These are phyloP conservation scores for Lithophane leautieri DNA, from an alignment of 2,888 invertebrate genomes.

Conservation along the genomic window DNA sequence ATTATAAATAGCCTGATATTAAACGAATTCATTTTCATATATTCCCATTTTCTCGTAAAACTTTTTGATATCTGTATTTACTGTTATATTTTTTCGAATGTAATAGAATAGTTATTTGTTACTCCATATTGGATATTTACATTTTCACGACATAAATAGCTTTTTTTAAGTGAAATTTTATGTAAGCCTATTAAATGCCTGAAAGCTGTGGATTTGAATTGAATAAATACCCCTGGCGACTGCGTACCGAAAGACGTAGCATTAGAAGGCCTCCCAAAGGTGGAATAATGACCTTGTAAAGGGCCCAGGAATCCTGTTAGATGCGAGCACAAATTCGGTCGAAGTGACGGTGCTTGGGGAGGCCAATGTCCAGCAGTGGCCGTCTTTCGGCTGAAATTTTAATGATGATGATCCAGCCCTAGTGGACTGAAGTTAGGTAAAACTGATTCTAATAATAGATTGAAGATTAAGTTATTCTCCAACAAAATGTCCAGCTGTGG, in stretches of 20 bases:
- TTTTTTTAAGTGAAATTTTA: not conserved
- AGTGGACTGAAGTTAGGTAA: not conserved
- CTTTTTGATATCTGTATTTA: constrained; percentile 5
- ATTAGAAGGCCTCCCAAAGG: not conserved
- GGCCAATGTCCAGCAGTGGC: not conserved
- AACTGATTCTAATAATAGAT: not conserved
- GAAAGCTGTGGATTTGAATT: not conserved
- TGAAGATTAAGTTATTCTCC: not conserved
- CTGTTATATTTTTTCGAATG: constrained; percentile 12
- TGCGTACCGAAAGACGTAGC: not conserved
- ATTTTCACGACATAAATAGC: no score
- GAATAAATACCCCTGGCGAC: no score
- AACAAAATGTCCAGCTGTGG: not conserved
- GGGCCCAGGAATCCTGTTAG: not conserved
- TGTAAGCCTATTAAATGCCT: not conserved
- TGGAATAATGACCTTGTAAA: not conserved
- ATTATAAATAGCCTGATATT: constrained; percentile 31
- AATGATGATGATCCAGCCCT: not conserved
- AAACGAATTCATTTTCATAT: constrained; percentile 27
- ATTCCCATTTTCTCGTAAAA: constrained; percentile 6
- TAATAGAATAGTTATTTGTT: not conserved
- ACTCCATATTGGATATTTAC: not conserved
- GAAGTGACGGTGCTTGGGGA: not conserved
- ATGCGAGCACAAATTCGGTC: no score
- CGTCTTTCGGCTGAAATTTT: not conserved